Conservation (phyloP, 2,797 vertebrate species). For the Neoniphon sammara region DNA sequence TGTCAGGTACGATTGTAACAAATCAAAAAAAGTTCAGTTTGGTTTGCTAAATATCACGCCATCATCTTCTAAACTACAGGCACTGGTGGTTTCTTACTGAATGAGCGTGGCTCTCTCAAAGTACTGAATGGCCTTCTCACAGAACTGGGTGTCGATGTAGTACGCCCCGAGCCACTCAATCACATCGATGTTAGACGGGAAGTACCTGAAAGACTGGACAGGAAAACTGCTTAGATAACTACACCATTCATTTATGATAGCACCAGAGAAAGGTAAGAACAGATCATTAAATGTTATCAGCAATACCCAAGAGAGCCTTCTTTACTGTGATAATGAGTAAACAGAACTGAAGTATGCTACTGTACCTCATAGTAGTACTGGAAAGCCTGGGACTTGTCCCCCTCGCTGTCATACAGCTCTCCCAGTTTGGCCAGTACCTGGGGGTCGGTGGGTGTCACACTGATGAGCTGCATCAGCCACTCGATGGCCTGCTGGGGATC, state of each 20-base stretch:
- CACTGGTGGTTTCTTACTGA: constrained; percentile 87
- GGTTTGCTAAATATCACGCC: neutral
- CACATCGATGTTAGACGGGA: constrained; percentile 95
- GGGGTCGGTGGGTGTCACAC: constrained; percentile 92
- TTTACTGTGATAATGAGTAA: too few relatives aligned
- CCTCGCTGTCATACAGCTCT: constrained; percentile 90
- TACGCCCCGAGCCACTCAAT: constrained; percentile 98
- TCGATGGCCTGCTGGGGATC: constrained; percentile 93
- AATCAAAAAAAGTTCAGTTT: neutral
- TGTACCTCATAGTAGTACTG: constrained; percentile 95
- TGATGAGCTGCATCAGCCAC: constrained; percentile 94
- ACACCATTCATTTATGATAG: neutral
- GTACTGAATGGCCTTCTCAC: constrained; percentile 97
- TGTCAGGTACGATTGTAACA: neutral
- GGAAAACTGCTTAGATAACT: neutral
- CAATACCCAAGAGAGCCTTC: too few relatives aligned
- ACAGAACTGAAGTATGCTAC: neutral
- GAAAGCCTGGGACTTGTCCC: constrained; percentile 96
- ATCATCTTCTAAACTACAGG: neutral
- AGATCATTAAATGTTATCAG: too few relatives aligned
- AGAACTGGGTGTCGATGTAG: constrained; percentile 96
- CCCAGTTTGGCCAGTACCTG: constrained; percentile 91
- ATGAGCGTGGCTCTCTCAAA: constrained; percentile 98
- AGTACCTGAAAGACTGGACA: constrained; percentile 93
- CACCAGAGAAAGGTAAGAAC: too few relatives aligned